Evolutionary conservation across 2,113 vertebrate genomes (phyloP).

Genomic region (Neotoma lepida): DNA sequence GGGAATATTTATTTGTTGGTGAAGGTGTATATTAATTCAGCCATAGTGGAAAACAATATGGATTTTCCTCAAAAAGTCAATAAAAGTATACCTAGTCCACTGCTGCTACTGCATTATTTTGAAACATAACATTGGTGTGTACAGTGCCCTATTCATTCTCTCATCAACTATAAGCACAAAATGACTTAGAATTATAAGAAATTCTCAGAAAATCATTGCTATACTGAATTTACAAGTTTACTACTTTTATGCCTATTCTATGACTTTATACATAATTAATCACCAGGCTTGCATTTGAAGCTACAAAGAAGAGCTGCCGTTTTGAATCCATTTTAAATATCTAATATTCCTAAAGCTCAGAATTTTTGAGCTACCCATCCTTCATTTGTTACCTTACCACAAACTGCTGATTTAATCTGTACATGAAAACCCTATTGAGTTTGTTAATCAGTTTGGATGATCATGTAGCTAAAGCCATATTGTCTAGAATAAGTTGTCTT

Average conservation of each 20-base stretch:
- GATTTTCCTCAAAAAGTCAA: neutral
- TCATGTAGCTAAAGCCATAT: slow-evolving; percentile 11
- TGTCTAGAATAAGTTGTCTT: slow-evolving; percentile 10
- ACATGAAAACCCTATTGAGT: slow-evolving; percentile 13
- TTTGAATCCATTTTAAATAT: neutral
- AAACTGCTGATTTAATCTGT: slow-evolving; percentile 52
- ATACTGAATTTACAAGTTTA: neutral
- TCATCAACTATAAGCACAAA: neutral
- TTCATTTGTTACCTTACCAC: neutral
- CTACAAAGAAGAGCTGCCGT: neutral
- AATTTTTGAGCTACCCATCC: neutral
- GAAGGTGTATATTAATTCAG: neutral
- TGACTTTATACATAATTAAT: neutral
- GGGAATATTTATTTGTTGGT: no score
- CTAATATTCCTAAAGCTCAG: slow-evolving; percentile 13
- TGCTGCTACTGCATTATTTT: neutral
- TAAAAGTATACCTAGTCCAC: neutral
- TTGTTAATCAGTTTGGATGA: slow-evolving; percentile 33
- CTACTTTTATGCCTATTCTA: neutral
- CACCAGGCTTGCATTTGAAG: neutral
- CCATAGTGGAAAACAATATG: neutral
- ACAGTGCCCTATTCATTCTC: neutral
- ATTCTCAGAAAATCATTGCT: neutral
- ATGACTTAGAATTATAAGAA: neutral
- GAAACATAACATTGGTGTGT: neutral